These are phyloP conservation scores for Machimus atricapillus DNA, from an alignment of 2,888 invertebrate species.

Conservation along the genomic window DNA sequence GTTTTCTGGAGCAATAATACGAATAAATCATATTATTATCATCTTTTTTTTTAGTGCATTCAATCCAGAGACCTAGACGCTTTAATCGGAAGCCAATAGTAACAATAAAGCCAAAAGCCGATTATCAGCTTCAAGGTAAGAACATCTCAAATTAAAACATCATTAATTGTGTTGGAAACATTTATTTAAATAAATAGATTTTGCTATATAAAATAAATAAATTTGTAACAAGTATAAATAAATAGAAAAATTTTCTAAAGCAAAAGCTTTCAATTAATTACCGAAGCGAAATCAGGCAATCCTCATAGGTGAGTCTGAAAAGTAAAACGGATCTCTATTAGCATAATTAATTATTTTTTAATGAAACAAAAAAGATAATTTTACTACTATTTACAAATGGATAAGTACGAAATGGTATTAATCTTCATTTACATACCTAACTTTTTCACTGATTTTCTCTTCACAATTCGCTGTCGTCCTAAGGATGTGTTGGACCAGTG, in stretches of 20 bases:
- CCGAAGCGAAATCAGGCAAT: not conserved
- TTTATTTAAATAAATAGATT: not conserved
- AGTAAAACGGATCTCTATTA: not conserved
- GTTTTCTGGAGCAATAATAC: not conserved
- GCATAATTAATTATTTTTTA: not conserved
- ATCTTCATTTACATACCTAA: not conserved
- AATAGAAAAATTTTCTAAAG: not conserved
- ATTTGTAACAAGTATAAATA: not conserved
- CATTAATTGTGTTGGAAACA: not conserved
- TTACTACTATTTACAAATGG: not conserved
- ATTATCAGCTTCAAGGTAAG: not conserved
- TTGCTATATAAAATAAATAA: not conserved
- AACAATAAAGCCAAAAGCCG: not conserved
- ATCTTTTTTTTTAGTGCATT: slow-evolving; percentile 30
- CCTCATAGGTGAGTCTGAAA: not conserved
- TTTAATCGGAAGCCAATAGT: not conserved
- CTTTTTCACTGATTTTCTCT: not conserved
- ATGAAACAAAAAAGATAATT: not conserved
- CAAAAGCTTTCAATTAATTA: not conserved
- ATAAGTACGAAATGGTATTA: not conserved
- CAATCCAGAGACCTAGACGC: slow-evolving; percentile 30
- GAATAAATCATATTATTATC: not conserved
- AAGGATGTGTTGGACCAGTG: not conserved
- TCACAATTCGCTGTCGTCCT: not conserved
- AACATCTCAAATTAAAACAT: not conserved